These are phyloP conservation scores for Venturia canescens DNA, from an alignment of 1,140 invertebrate genomes.

Conservation along the genomic window DNA sequence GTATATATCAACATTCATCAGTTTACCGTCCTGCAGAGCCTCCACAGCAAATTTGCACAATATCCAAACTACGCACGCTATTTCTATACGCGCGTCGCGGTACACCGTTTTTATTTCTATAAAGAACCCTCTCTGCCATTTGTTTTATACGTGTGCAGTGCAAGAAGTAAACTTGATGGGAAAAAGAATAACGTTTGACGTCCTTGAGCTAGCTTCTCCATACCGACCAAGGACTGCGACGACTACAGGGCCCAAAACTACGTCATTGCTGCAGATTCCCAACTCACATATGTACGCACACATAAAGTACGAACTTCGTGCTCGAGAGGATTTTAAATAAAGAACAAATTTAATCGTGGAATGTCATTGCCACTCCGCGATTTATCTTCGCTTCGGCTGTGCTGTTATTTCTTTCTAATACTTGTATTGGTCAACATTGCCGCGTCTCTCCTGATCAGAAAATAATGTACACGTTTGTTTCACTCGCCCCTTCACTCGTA, in stretches of 20 bases:
- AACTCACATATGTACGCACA: background rate
- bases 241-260: background rate
- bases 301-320: background rate
- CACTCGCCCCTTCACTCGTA: too few relatives aligned
- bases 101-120: background rate
- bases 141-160: too few relatives aligned
- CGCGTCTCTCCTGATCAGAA: too few relatives aligned
- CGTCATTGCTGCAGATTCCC: background rate
- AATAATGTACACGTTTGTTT: too few relatives aligned
- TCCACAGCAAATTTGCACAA: background rate
- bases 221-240: background rate
- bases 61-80: background rate
- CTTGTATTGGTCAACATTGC: background rate
- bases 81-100: background rate
- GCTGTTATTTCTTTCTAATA: background rate
- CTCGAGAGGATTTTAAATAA: background rate
- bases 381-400: background rate
- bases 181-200: background rate
- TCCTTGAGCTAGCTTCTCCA: slow-evolving; percentile 10
- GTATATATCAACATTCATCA: slow-evolving; percentile 1
- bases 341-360: background rate
- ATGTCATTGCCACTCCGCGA: background rate
- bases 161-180: background rate
- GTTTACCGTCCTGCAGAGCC: background rate
- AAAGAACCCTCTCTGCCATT: too few relatives aligned